Evolutionary conservation across 2,113 vertebrate genomes (phyloP), one percentile per base, ranked within the genome.

Genomic region (Eudyptes chrysolophus): DNA sequence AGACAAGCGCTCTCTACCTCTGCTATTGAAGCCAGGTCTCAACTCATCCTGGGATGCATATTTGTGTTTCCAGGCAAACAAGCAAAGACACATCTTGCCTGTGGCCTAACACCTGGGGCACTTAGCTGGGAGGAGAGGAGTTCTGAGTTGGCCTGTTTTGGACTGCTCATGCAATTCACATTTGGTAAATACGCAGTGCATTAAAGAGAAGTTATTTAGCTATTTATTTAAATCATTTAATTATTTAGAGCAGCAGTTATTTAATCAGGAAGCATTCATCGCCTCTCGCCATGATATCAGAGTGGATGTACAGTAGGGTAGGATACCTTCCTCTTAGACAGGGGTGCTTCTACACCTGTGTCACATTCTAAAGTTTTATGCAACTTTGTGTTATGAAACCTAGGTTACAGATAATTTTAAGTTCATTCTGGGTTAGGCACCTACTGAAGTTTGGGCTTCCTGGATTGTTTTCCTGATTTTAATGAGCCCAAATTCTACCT

Each of bases 1-100:
- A 17, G 46, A 80, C 27, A 51, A 78, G 32, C 3, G 1, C 13
- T 40, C 30, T 68, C 18, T 51, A 29, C 9, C 19, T 16, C 19
- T 19, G 13, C 6, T 66, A 2, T 5, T 70, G 64, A 62, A 84
- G 38, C 10, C 14, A 42, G 25, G 27, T 68, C 55, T 78, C 2
- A 3, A 17, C 26, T 84, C 24, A 60, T 75, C 38, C 44, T 0
- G 0, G n/a, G 55, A 25, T 34, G 30, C 13, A 2, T 38, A 6
- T 57, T 80, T 1, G 0, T 48, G 14, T 89, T 78, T 71, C 26
- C 57, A 52, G 30, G 40, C 22, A 38, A 65, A 44, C 65, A 68
- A 64, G 69, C 22, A 38, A 68, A 66, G 38, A 22, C 32, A 40
- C 4, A 8, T 78, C n/a, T 75, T 87, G 55, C 49, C 52, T 60